Evolutionary conservation across 2,113 vertebrate genomes (phyloP).

Genomic region (Pseudopipra pipra): DNA sequence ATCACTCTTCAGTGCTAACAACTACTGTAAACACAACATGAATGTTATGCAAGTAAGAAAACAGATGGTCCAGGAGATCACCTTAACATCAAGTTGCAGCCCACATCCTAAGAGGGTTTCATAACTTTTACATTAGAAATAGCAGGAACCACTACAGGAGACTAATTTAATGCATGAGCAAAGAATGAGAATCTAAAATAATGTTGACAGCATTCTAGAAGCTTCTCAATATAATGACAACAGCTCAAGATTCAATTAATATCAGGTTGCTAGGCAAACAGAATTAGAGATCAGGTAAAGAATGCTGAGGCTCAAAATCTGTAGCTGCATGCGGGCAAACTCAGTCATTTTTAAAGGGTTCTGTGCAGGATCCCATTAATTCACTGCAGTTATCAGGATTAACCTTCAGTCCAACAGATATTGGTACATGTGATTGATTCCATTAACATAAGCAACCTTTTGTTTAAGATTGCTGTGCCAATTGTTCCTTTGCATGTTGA

Average conservation of each 20-base stretch:
- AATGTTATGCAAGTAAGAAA: neutral
- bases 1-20: neutral
- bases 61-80: neutral
- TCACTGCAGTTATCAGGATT: neutral
- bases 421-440: rapidly evolving
- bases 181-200: neutral
- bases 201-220: neutral
- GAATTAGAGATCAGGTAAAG: neutral
- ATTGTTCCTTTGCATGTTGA: neutral
- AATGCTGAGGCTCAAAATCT: neutral
- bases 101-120: neutral
- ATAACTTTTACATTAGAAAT: neutral
- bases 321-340: neutral
- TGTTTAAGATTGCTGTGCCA: neutral
- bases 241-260: neutral
- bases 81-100: neutral
- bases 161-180: neutral
- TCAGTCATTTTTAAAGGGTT: neutral
- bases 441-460: neutral
- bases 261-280: neutral
- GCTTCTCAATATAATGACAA: neutral
- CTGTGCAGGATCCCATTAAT: neutral
- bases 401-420: neutral
- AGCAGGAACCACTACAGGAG: neutral
- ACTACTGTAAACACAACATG: neutral